phyloP scores from a whole-genome alignment of 2,888 invertebrate genomes.

The Nezara viridula region DNA sequence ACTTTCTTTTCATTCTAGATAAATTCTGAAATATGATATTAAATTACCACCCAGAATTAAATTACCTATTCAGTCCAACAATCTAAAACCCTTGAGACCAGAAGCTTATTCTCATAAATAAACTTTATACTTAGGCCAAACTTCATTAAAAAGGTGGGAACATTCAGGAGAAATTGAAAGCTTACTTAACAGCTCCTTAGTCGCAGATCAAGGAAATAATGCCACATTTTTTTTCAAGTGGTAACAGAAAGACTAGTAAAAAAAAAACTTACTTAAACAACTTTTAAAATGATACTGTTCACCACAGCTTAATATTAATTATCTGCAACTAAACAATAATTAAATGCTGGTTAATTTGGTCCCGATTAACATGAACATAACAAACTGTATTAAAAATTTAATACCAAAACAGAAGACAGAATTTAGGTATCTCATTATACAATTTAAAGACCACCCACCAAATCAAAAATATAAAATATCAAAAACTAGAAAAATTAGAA shows the following conservation, averaged over 20 bases:
- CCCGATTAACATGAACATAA: constrained; percentile 35
- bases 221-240: constrained; percentile 43
- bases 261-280: neutral
- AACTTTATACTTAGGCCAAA: constrained; percentile 45
- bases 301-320: neutral
- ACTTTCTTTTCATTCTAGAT: constrained; percentile 37
- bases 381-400: neutral
- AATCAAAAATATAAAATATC: neutral
- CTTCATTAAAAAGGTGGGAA: neutral
- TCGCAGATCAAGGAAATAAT: constrained; percentile 45
- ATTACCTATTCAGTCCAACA: constrained; percentile 38
- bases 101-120: constrained; percentile 1
- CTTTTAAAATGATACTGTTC: neutral
- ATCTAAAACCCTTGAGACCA: constrained; percentile 37
- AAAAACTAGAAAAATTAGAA: constrained; percentile 12
- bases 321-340: constrained; percentile 17
- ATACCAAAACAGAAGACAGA: neutral
- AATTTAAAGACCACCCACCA: neutral
- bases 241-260: constrained; percentile 55
- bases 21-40: constrained; percentile 34
- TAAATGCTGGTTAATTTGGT: constrained; percentile 47
- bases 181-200: neutral
- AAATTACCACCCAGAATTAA: constrained; percentile 22
- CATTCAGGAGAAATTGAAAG: constrained; percentile 26
- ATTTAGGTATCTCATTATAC: neutral